These are phyloP conservation scores for Coelogynopora nodosa DNA, from an alignment of 2,888 invertebrate species.

Conservation along the genomic window DNA sequence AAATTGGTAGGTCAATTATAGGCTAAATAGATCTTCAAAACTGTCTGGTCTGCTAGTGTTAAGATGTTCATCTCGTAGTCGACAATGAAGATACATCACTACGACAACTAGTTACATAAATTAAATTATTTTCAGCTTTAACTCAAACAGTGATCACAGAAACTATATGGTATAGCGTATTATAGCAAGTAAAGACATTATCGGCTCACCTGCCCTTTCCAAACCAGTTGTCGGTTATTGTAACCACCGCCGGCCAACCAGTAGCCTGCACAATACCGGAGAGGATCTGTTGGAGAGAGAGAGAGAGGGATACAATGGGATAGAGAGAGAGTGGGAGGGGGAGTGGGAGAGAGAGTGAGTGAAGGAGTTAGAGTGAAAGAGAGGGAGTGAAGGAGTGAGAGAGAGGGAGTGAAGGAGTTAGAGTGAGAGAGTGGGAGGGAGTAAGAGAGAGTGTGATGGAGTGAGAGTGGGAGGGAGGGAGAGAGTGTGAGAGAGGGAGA, in stretches of 20 bases:
- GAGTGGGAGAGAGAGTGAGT: conserved; percentile 61
- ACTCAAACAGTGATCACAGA: too few species aligned
- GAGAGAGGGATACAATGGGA: conserved; percentile 20
- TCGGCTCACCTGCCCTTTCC: conserved; percentile 67
- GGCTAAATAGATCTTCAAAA: too few species aligned
- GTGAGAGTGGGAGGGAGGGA: too few species aligned
- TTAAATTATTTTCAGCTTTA: too few species aligned
- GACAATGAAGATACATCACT: too few species aligned
- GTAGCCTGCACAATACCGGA: conserved; percentile 74
- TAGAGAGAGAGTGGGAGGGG: conserved; percentile 32
- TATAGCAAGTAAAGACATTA: too few species aligned
- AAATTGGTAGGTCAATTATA: too few species aligned
- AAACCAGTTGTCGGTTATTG: conserved; percentile 91
- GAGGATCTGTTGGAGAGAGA: neutral
- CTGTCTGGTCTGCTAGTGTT: too few species aligned
- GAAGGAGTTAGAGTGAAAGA: conserved; percentile 79
- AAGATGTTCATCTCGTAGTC: too few species aligned
- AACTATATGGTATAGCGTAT: too few species aligned
- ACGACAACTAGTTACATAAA: too few species aligned
- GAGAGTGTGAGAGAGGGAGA: too few species aligned
- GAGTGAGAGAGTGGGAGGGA: neutral
- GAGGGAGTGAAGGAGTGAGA: conserved; percentile 70
- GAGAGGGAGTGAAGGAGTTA: neutral
- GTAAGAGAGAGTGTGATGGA: neutral
- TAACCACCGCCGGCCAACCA: conserved; percentile 93